A percentile compares a stretch with the other conserved stretches of the same genome.
Conservation (phyloP, 2,113 vertebrate genomes). For the Cyprichromis sp. region DNA sequence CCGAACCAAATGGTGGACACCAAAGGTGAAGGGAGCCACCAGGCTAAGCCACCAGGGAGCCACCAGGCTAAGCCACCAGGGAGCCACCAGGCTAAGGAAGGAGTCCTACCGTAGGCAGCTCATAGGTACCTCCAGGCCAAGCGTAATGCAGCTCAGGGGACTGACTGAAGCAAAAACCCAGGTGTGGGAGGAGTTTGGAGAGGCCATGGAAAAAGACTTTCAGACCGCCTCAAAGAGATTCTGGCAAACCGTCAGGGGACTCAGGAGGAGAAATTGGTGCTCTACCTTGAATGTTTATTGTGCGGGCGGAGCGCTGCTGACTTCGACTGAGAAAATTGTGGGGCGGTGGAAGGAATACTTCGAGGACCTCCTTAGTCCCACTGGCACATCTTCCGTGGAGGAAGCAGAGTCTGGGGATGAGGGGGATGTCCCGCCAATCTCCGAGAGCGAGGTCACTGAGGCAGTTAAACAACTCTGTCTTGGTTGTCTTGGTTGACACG, state of each 20-base stretch:
- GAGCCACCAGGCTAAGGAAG: neutral
- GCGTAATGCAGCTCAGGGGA: neutral
- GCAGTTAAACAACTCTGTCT: neutral
- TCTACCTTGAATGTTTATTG: neutral
- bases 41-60: neutral
- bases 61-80: no score
- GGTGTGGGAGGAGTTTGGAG: neutral
- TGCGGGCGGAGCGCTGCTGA: neutral
- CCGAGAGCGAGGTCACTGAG: neutral
- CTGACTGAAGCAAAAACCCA: neutral
- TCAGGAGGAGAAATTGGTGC: neutral
- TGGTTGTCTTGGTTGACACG: neutral
- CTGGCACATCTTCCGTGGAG: neutral
- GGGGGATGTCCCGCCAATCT: accelerated
- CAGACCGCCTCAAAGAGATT: neutral
- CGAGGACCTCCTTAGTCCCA: no score
- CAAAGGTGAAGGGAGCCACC: neutral
- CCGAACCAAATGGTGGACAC: neutral
- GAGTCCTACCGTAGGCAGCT: neutral
- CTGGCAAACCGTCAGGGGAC: neutral
- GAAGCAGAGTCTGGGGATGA: neutral
- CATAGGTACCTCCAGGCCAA: neutral
- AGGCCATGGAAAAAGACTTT: neutral
- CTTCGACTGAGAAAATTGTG: neutral
- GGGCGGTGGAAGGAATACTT: no score